phyloP scores from a whole-genome alignment of 2,113 vertebrate species.

The Albula goreensis region DNA sequence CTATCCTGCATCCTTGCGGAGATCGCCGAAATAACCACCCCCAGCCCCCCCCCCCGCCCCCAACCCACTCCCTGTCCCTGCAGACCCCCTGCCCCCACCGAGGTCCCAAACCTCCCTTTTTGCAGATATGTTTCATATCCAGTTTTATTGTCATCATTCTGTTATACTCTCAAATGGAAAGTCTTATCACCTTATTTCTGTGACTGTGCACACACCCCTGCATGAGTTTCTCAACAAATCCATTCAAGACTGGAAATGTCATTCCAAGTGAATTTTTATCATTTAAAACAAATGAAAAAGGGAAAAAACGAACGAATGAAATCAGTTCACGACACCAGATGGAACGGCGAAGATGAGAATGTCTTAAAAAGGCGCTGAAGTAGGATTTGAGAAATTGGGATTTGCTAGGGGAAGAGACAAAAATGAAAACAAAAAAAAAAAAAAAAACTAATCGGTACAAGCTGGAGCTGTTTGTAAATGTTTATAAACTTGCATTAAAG shows the following conservation, averaged over 20 bases:
- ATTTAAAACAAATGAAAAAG: slow-evolving; percentile 64
- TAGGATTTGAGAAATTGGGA: slow-evolving; percentile 48
- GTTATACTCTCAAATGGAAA: slow-evolving; percentile 87
- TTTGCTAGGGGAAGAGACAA: slow-evolving; percentile 54
- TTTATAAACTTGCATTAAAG: slow-evolving; percentile 69
- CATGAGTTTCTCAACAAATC: slow-evolving; percentile 90
- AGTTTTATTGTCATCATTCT: slow-evolving; percentile 97
- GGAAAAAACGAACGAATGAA: slow-evolving; percentile 52
- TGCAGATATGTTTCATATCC: slow-evolving; percentile 94
- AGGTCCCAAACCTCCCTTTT: slow-evolving; percentile 81
- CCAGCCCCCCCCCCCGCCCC: slow-evolving; percentile 55
- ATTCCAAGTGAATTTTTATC: slow-evolving; percentile 69
- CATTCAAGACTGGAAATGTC: slow-evolving; percentile 82
- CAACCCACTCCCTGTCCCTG: slow-evolving; percentile 68
- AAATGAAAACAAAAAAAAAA: slow-evolving; percentile 20
- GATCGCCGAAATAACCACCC: slow-evolving; percentile 47
- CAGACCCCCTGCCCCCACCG: slow-evolving; percentile 72
- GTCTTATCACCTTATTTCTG: slow-evolving; percentile 84
- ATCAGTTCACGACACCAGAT: slow-evolving; percentile 62
- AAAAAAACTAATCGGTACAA: slow-evolving; percentile 37
- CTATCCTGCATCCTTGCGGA: slow-evolving; percentile 64
- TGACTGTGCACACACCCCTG: slow-evolving; percentile 94
- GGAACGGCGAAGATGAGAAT: slow-evolving; percentile 62
- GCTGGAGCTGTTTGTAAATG: slow-evolving; percentile 72
- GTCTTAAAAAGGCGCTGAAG: slow-evolving; percentile 58